phyloP scores from a whole-genome alignment of 2,888 invertebrate genomes.

The Opisthograptis luteolata region DNA sequence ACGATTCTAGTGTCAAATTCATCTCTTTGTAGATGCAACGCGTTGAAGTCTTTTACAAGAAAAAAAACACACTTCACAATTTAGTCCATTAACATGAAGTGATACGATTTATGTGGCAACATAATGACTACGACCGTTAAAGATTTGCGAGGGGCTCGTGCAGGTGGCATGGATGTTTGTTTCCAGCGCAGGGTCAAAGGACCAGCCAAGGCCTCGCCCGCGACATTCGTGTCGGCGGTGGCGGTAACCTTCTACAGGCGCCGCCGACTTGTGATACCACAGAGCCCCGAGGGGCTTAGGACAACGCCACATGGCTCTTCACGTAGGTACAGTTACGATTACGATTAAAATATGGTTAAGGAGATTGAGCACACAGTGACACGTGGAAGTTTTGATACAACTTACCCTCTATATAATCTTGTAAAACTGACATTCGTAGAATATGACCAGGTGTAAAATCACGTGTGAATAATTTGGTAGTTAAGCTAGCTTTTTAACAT shows the following conservation, averaged over 20 bases:
- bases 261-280: conserved; percentile 43
- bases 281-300: not conserved
- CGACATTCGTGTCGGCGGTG: conserved; percentile 70
- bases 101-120: conserved; percentile 13
- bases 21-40: not conserved
- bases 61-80: not conserved
- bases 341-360: conserved; percentile 1
- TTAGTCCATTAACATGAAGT: not conserved
- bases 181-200: conserved; percentile 72
- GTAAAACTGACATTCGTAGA: conserved; percentile 2
- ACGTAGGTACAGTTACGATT: not conserved
- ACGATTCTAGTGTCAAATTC: not conserved
- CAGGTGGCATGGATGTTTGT: conserved; percentile 67
- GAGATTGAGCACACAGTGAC: conserved; percentile 24
- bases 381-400: conserved; percentile 18
- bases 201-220: conserved; percentile 71
- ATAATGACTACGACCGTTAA: conserved; percentile 21
- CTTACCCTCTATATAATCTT: not conserved
- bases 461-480: not conserved
- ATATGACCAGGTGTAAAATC: not conserved
- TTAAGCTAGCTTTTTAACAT: not conserved
- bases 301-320: not conserved
- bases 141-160: conserved; percentile 54
- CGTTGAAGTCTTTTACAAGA: conserved; percentile 13
- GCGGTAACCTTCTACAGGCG: conserved; percentile 66